A percentile compares a stretch with the other conserved stretches of the same genome.
Conservation (phyloP, 2,113 vertebrate species). For the Dunckerocampus dactyliophorus region DNA sequence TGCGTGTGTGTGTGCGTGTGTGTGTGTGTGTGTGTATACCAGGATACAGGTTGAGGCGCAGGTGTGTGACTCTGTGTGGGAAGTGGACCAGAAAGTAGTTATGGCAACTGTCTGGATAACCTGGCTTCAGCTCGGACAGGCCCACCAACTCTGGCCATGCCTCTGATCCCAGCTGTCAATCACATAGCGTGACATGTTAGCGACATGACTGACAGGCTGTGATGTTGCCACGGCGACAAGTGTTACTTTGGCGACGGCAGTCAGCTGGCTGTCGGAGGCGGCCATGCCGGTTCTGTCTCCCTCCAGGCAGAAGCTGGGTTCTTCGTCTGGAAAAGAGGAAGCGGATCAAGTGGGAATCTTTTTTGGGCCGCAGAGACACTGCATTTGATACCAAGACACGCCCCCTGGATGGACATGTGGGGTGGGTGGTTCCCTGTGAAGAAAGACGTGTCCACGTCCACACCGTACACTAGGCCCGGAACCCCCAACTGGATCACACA, state of each 20-base stretch:
- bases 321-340: slow-evolving; percentile 47
- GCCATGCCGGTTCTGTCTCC: slow-evolving; percentile 72
- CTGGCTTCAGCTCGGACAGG: slow-evolving; percentile 67
- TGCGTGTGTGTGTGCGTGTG: slow-evolving; percentile 55
- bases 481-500: slow-evolving; percentile 72
- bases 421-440: slow-evolving; percentile 73
- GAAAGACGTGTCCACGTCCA: slow-evolving; percentile 76
- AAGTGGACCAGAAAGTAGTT: slow-evolving; percentile 72
- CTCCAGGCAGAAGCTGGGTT: slow-evolving; percentile 44
- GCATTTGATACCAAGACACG: slow-evolving; percentile 48
- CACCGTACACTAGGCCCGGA: slow-evolving; percentile 57
- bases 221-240: too few species aligned
- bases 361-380: background rate
- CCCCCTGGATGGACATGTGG: slow-evolving; percentile 68
- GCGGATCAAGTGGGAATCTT: background rate
- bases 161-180: slow-evolving; percentile 71
- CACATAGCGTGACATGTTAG: background rate
- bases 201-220: background rate
- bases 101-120: slow-evolving; percentile 70
- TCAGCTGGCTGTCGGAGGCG: slow-evolving; percentile 66
- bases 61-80: slow-evolving; percentile 73
- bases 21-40: slow-evolving; percentile 69
- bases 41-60: slow-evolving; percentile 83
- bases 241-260: slow-evolving; percentile 67
- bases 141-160: slow-evolving; percentile 73